Evolutionary conservation across 2,888 invertebrate genomes (phyloP).

Genomic region (Cyrtodaria siliqua): DNA sequence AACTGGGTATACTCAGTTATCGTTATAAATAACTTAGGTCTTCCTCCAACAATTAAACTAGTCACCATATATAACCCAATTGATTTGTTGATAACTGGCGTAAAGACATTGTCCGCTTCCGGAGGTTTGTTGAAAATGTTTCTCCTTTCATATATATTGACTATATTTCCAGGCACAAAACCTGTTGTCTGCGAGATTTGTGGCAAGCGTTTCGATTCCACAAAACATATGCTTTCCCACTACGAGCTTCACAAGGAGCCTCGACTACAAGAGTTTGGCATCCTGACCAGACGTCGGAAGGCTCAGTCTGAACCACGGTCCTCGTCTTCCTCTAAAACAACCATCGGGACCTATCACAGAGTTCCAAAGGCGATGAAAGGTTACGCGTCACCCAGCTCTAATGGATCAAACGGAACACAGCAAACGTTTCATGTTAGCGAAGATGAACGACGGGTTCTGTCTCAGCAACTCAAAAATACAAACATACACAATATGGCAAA

Average conservation of each 20-base stretch:
- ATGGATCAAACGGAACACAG: constrained; percentile 40
- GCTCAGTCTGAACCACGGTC: constrained; percentile 24
- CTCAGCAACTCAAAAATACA: background rate
- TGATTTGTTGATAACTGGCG: no score
- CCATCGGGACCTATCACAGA: constrained; percentile 31
- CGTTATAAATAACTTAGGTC: no score
- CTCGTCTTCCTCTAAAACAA: constrained; percentile 20
- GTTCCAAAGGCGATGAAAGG: constrained; percentile 27
- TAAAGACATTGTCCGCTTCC: background rate
- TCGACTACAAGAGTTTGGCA: constrained; percentile 43
- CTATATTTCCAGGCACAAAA: constrained; percentile 48
- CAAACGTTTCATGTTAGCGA: constrained; percentile 36
- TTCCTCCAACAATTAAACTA: no score
- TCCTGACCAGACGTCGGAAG: constrained; percentile 29
- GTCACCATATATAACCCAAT: no score
- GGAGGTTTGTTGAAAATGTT: background rate
- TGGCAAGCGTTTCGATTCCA: constrained; percentile 34
- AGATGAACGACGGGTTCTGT: background rate
- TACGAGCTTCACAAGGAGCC: constrained; percentile 48
- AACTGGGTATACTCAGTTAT: no score
- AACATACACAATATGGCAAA: background rate
- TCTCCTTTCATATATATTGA: background rate
- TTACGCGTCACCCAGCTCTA: constrained; percentile 12
- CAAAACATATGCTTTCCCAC: constrained; percentile 48
- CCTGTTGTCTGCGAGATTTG: constrained; percentile 50